Conservation (phyloP, 2,888 invertebrate species). For the Morpho achilles region DNA sequence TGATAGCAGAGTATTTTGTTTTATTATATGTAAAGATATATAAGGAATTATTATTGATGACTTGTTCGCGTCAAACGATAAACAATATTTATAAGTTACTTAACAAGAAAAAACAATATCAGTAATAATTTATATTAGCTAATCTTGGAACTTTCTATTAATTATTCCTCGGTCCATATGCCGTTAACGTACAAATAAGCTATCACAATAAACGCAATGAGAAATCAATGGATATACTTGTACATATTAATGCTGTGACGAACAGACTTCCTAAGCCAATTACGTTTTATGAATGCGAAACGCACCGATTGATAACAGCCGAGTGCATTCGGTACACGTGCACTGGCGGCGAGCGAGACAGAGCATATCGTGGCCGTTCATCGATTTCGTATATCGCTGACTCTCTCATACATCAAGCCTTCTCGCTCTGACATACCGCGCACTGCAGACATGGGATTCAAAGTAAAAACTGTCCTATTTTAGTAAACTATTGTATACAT, state of each 20-base stretch:
- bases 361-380: conserved; percentile 38
- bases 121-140: too few relatives aligned
- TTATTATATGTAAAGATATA: too few relatives aligned
- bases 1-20: too few relatives aligned
- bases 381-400: conserved; percentile 55
- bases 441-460: conserved; percentile 47
- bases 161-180: too few relatives aligned
- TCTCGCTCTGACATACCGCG: conserved; percentile 46
- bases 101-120: too few relatives aligned
- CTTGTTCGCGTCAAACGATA: too few relatives aligned
- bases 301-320: conserved; percentile 25
- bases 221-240: too few relatives aligned
- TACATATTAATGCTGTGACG: conserved; percentile 3
- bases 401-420: conserved; percentile 50
- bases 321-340: conserved; percentile 63
- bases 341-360: conserved; percentile 51
- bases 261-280: conserved; percentile 16
- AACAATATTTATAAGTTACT: too few relatives aligned
- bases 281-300: conserved; percentile 18
- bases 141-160: too few relatives aligned
- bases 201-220: too few relatives aligned
- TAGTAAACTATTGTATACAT: conserved; percentile 14
- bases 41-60: too few relatives aligned
- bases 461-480: conserved; percentile 22
- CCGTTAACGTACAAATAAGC: too few relatives aligned